These are phyloP conservation scores for Peromyscus maniculatus DNA, from an alignment of 2,113 vertebrate species.

Conservation along the genomic window DNA sequence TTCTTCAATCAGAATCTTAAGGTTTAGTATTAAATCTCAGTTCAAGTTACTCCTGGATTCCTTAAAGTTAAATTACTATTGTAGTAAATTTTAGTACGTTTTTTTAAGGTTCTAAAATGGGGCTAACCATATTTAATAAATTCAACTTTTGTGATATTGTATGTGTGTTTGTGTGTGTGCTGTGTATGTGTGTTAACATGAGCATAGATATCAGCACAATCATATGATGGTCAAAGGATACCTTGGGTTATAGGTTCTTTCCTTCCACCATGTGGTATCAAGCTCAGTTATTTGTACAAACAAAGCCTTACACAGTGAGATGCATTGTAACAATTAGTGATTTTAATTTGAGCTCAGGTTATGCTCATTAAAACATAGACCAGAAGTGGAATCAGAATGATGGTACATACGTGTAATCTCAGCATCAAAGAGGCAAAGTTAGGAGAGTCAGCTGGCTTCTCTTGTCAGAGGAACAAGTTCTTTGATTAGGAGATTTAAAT, in stretches of 20 bases:
- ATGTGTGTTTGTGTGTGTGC: neutral
- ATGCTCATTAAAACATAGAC: neutral
- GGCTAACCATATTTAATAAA: neutral
- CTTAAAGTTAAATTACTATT: neutral
- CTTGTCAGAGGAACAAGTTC: neutral
- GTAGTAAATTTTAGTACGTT: neutral
- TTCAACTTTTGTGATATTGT: neutral
- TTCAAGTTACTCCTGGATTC: neutral
- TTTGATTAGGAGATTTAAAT: neutral
- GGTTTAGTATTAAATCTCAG: neutral
- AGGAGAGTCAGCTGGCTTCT: neutral
- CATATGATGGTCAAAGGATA: neutral
- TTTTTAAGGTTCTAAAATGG: neutral
- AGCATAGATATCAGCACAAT: neutral
- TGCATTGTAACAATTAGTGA: neutral
- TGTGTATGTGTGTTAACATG: neutral
- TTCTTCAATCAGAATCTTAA: neutral
- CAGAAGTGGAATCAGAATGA: neutral
- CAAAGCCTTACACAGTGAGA: neutral
- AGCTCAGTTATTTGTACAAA: no score
- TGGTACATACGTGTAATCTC: neutral
- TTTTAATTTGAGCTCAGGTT: neutral
- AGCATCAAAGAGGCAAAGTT: neutral
- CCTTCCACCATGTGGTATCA: neutral
- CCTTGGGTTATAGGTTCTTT: neutral